Base-by-base conservation (phyloP, 2,113 vertebrate genomes). In the Xiphophorus maculatus region DNA sequence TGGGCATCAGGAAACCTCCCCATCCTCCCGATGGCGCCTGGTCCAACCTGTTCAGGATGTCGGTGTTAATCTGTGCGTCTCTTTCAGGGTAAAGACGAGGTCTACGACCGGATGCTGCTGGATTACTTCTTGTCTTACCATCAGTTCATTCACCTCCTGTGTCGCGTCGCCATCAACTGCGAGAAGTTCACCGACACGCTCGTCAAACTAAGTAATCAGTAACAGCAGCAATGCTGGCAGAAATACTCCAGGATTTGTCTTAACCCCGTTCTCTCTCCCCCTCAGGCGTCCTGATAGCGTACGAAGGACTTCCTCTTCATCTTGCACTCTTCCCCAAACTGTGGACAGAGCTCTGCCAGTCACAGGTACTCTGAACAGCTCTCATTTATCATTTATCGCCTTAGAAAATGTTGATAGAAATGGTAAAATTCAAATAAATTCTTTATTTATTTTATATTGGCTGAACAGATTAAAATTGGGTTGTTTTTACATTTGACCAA, bases 51-150 rank as follows among this genome's bases (percentile, higher is more conserved):
- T 64, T 9, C 32, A 58, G 22, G 29, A 5, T 12, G 32, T 42
- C 14, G 64, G 17, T 0, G 0, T 1, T 25, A 22, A 72, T 13
- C 30, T 28, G 51, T 25, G 58, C 1, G 9, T 40, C 4, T 32
- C 3, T 40, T 17, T 32, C 92, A 99, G 98, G 98, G 98, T 82
- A 99, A 98, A 92, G 98, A 99, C 82, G 98, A 99, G 91, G 96
- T 97, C 87, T 99, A 99, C 74, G 98, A 99, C 94, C 94, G 96
- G 81, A 96, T 98, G 97, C 96, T 99, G 93, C 95, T 99, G 94
- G 98, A 99, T 87, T 99, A 99, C 93, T 97, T 99, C 94, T 95
- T 99, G 92, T 97, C 98, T 84, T 99, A 99, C 77, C 98, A 99
- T 90, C 98, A 99, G 91, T 98, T 99, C 94, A 99, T 98, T 90